These are phyloP conservation scores for Lamproptera curius DNA, from an alignment of 2,888 invertebrate genomes.

Conservation along the genomic window DNA sequence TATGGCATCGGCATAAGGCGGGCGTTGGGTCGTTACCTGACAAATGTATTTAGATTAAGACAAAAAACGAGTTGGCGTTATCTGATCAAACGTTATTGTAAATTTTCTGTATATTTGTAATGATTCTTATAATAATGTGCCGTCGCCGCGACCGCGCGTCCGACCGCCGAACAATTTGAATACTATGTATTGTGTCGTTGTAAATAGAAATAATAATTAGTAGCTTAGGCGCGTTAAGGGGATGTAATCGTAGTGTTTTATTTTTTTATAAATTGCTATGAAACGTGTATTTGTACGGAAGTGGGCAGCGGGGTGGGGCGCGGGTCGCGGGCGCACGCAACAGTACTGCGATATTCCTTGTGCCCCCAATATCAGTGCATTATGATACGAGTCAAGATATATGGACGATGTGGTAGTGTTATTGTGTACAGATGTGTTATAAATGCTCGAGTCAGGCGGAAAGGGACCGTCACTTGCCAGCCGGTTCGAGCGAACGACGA, in stretches of 20 bases:
- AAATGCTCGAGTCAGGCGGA: slow-evolving; percentile 66
- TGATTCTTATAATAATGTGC: too few relatives aligned
- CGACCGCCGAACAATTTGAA: slow-evolving; percentile 63
- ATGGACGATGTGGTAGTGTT: slow-evolving; percentile 68
- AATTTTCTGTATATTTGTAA: slow-evolving; percentile 69
- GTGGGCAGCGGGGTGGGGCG: slow-evolving; percentile 28
- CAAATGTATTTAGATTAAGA: slow-evolving; percentile 65
- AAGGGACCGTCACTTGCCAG: slow-evolving; percentile 52
- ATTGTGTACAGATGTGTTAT: slow-evolving; percentile 70
- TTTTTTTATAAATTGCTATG: slow-evolving; percentile 55
- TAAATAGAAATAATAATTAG: slow-evolving; percentile 74
- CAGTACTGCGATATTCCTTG: slow-evolving; percentile 75
- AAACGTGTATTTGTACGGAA: slow-evolving; percentile 46
- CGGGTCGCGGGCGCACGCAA: slow-evolving; percentile 47
- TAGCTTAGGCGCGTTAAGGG: slow-evolving; percentile 61
- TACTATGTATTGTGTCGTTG: slow-evolving; percentile 63
- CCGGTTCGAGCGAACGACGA: slow-evolving; percentile 76
- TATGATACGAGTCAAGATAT: slow-evolving; percentile 67
- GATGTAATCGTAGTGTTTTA: slow-evolving; percentile 67
- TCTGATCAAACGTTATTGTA: slow-evolving; percentile 74
- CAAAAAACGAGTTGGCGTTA: slow-evolving; percentile 72
- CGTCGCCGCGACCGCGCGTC: slow-evolving; percentile 34
- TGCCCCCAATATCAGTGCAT: slow-evolving; percentile 75
- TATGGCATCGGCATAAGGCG: slow-evolving; percentile 68
- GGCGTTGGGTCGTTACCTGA: slow-evolving; percentile 67